Conservation (phyloP, 2,113 vertebrate species). For the Cochlearius cochlearius region DNA sequence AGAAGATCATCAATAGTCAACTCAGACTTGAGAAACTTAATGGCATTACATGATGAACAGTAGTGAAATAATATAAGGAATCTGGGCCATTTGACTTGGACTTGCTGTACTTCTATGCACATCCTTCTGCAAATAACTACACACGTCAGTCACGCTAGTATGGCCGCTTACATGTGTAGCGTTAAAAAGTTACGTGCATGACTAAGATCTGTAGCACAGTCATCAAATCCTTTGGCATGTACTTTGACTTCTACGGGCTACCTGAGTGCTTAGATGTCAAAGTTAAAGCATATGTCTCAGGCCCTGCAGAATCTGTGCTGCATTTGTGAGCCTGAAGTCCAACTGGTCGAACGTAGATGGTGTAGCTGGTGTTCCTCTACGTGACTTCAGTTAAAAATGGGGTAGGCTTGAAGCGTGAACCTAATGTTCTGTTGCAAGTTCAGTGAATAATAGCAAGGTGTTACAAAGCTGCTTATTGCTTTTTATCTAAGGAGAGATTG, state of each 20-base stretch:
- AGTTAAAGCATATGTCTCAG: neutral
- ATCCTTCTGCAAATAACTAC: neutral
- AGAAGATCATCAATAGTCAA: neutral
- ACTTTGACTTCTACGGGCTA: neutral
- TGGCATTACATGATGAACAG: neutral
- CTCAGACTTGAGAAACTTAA: neutral
- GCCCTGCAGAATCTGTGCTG: neutral
- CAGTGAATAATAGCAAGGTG: neutral
- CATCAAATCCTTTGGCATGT: fast-evolving
- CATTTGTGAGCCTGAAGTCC: neutral
- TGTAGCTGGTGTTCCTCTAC: neutral
- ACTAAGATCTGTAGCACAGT: neutral
- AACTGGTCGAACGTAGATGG: neutral
- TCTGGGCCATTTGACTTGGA: neutral
- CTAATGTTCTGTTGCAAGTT: neutral
- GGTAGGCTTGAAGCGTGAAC: neutral
- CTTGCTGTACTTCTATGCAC: neutral
- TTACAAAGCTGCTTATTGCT: neutral
- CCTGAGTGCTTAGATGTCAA: neutral
- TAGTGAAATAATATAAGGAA: neutral
- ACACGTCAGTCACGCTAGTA: no score
- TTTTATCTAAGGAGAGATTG: neutral
- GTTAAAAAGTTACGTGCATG: fast-evolving
- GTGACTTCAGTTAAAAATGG: neutral
- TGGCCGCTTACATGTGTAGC: neutral